These are phyloP conservation scores for Tauraco hartlaubi DNA, from an alignment of 2,797 vertebrate genomes.

Conservation along the genomic window DNA sequence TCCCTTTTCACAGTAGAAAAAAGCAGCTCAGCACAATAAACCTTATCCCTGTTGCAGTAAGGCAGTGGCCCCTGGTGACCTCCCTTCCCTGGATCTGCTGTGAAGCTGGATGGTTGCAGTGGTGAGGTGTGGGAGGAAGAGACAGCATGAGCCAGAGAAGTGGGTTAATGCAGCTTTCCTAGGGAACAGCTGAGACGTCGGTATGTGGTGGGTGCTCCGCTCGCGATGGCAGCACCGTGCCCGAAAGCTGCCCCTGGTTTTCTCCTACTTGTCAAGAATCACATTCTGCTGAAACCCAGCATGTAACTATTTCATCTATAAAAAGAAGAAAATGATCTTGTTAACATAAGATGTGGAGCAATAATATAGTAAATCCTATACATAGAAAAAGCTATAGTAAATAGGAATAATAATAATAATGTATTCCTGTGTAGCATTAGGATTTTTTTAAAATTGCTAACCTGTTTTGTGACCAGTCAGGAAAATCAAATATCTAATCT, in stretches of 20 bases:
- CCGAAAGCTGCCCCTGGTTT: background rate
- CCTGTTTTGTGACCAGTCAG: background rate
- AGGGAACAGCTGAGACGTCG: rapidly evolving
- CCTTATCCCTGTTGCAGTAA: background rate
- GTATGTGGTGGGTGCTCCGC: rapidly evolving
- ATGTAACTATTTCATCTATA: background rate
- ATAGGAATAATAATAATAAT: background rate
- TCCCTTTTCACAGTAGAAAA: background rate
- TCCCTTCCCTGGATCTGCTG: background rate
- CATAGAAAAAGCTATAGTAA: background rate
- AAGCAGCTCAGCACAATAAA: slow-evolving; percentile 9
- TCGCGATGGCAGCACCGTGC: rapidly evolving
- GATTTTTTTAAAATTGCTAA: background rate
- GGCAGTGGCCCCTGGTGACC: slow-evolving; percentile 25
- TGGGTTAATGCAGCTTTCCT: background rate
- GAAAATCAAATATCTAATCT: background rate
- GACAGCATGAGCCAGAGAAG: background rate
- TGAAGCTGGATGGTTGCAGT: background rate
- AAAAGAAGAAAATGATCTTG: background rate
- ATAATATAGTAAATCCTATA: background rate
- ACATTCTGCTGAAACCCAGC: background rate
- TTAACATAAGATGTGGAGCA: background rate
- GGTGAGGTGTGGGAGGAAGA: background rate
- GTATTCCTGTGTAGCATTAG: background rate
- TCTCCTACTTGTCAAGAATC: background rate